Percentiles rank a stretch among this genome's conserved stretches.
Conservation (phyloP, 2,888 invertebrate genomes). For the Pheosia tremula region DNA sequence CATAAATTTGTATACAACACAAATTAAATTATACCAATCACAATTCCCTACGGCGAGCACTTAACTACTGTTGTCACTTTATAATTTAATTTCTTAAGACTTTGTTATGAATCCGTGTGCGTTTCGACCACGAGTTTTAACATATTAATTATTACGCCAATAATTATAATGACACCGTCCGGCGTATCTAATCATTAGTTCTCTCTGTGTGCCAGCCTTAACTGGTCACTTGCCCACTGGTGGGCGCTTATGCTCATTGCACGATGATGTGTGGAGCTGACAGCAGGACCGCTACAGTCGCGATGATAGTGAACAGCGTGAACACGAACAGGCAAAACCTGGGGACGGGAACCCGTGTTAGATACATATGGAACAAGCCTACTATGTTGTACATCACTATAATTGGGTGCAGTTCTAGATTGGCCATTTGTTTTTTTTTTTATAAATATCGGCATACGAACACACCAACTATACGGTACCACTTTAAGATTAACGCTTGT, state of each 20-base stretch:
- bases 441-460: too few species aligned
- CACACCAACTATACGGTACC: too few species aligned
- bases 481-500: too few species aligned
- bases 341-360: conserved; percentile 42
- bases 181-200: conserved; percentile 66
- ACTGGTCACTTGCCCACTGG: conserved; percentile 4
- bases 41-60: conserved; percentile 32
- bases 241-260: conserved; percentile 84
- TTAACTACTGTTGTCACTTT: conserved; percentile 42
- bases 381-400: too few species aligned
- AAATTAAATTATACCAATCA: conserved; percentile 7
- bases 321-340: conserved; percentile 98
- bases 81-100: conserved; percentile 41
- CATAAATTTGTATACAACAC: neutral
- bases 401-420: too few species aligned
- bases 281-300: conserved; percentile 95
- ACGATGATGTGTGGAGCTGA: conserved; percentile 98
- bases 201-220: conserved; percentile 56
- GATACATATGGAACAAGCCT: too few species aligned
- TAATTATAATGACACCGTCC: conserved; percentile 53
- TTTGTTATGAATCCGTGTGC: conserved; percentile 71
- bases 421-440: too few species aligned
- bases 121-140: conserved; percentile 71
- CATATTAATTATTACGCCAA: conserved; percentile 47
- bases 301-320: conserved; percentile 96